phyloP scores from a whole-genome alignment of 2,888 invertebrate genomes.

The Pinctada fucata region DNA sequence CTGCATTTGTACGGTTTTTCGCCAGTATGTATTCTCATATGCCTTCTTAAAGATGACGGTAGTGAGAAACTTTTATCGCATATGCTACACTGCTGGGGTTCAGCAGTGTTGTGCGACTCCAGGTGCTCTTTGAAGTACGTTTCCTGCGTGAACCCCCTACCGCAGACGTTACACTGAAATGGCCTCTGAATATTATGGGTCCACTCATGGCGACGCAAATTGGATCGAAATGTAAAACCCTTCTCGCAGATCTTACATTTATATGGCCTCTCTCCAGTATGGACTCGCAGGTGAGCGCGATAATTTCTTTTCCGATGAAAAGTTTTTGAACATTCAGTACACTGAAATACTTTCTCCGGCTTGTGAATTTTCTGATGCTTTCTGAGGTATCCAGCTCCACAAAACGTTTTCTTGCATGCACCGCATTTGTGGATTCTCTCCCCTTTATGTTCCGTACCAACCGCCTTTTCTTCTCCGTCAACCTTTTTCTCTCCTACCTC shows the following conservation, averaged over 20 bases:
- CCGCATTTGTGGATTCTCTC: constrained; percentile 19
- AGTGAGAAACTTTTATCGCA: constrained; percentile 23
- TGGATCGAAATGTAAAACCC: constrained; percentile 18
- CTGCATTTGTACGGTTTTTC: constrained; percentile 10
- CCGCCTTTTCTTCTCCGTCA: too few species aligned
- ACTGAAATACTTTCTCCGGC: not conserved
- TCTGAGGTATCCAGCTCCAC: not conserved
- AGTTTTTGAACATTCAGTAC: constrained; percentile 4
- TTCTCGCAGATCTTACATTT: constrained; percentile 30
- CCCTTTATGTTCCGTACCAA: not conserved
- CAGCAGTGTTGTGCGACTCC: constrained; percentile 22
- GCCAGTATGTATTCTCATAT: constrained; percentile 7
- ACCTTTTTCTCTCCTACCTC: too few species aligned
- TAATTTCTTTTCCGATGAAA: not conserved
- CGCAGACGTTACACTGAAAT: constrained; percentile 17
- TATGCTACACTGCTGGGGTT: constrained; percentile 19
- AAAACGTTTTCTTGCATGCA: constrained; percentile 12
- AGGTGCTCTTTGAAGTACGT: constrained; percentile 10
- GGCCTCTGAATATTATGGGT: constrained; percentile 30
- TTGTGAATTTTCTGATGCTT: constrained; percentile 5
- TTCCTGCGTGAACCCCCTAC: not conserved
- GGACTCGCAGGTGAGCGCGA: too few species aligned
- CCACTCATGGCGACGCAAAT: constrained; percentile 25
- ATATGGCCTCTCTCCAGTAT: constrained; percentile 1
- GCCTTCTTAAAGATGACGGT: constrained; percentile 18